Evolutionary conservation across 1,140 invertebrate genomes (phyloP).

Genomic region (Wiebesia pumilae): DNA sequence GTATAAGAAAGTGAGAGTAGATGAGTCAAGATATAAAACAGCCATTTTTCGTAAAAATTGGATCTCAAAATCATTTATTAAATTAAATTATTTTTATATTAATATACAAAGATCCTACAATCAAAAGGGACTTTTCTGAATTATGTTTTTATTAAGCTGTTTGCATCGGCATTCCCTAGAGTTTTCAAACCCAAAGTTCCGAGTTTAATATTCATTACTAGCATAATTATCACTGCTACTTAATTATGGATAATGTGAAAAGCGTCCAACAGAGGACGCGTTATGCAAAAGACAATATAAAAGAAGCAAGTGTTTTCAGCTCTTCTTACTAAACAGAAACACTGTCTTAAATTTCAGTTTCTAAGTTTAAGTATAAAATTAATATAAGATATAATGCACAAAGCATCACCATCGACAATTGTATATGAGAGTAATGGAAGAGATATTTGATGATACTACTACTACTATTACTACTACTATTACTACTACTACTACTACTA

Average conservation of each 20-base stretch:
- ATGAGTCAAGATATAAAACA: neutral
- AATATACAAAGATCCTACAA: neutral
- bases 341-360: neutral
- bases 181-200: slow-evolving; percentile 24
- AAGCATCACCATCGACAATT: neutral
- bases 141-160: neutral
- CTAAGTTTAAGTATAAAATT: neutral
- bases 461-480: too few relatives aligned
- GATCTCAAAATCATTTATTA: neutral
- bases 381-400: neutral
- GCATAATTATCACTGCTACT: slow-evolving; percentile 15
- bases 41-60: slow-evolving; percentile 20
- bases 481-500: too few relatives aligned
- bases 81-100: slow-evolving; percentile 29
- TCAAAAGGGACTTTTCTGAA: slow-evolving; percentile 10
- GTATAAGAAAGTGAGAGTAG: neutral
- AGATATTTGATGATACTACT: too few relatives aligned
- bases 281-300: neutral
- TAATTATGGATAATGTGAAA: slow-evolving; percentile 4
- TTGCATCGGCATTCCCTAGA: neutral
- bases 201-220: slow-evolving; percentile 47
- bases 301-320: neutral
- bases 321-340: neutral
- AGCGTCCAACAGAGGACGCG: neutral
- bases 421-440: too few relatives aligned